Conservation (phyloP, 2,888 invertebrate species). For the Xestobium rufovillosum region DNA sequence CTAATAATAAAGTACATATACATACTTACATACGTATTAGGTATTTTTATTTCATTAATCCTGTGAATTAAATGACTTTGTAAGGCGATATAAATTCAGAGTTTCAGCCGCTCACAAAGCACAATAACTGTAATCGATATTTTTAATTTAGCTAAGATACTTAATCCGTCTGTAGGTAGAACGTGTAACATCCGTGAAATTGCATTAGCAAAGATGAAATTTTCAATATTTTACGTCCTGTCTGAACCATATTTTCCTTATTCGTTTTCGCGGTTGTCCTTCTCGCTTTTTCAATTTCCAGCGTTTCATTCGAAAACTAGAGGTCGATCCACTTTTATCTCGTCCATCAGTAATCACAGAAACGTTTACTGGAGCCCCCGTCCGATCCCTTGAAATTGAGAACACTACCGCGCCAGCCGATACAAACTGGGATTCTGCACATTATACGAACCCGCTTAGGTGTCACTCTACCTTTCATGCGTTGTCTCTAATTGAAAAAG, state of each 20-base stretch:
- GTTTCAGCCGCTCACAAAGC: no score
- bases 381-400: slow-evolving; percentile 28
- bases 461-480: slow-evolving; percentile 19
- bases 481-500: slow-evolving; percentile 14
- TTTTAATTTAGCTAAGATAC: slow-evolving; percentile 37
- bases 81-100: no score
- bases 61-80: neutral
- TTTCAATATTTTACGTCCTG: slow-evolving; percentile 37
- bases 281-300: slow-evolving; percentile 37
- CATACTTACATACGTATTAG: no score
- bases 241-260: slow-evolving; percentile 32
- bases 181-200: slow-evolving; percentile 39
- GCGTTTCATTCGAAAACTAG: slow-evolving; percentile 38
- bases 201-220: slow-evolving; percentile 36
- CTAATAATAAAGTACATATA: no score
- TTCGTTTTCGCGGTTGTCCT: slow-evolving; percentile 28
- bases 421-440: neutral
- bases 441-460: slow-evolving; percentile 11
- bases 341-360: slow-evolving; percentile 37
- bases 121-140: slow-evolving; percentile 27
- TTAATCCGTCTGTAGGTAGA: slow-evolving; percentile 32
- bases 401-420: slow-evolving; percentile 14
- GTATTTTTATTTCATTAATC: no score
- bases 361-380: slow-evolving; percentile 30
- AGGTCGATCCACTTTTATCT: slow-evolving; percentile 37